A percentile compares a stretch with the other conserved stretches of the same genome.
Conservation (phyloP, 2,888 invertebrate species). For the Cantharis flavilabris region DNA sequence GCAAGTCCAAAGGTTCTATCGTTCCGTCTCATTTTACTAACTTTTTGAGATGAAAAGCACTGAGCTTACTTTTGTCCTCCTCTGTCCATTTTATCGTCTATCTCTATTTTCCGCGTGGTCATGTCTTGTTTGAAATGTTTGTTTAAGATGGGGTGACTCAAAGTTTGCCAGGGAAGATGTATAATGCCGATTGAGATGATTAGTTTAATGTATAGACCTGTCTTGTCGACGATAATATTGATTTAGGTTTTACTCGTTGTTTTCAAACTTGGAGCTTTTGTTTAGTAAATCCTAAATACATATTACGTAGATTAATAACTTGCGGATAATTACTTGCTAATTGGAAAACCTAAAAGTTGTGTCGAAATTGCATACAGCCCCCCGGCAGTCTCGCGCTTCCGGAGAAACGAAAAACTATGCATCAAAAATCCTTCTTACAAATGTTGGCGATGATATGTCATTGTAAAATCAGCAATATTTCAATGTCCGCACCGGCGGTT, state of each 20-base stretch:
- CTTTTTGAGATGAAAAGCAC: slow-evolving; percentile 16
- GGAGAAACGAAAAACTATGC: slow-evolving; percentile 41
- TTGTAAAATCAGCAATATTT: slow-evolving; percentile 55
- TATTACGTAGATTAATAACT: background rate
- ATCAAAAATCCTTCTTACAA: slow-evolving; percentile 55
- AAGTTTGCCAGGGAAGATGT: slow-evolving; percentile 44
- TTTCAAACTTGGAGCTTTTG: slow-evolving; percentile 38
- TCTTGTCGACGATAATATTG: slow-evolving; percentile 49
- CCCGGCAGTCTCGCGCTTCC: too few species aligned
- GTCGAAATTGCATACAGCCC: background rate
- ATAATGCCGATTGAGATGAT: slow-evolving; percentile 50
- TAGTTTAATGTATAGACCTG: slow-evolving; percentile 49
- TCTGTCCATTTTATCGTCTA: slow-evolving; percentile 41
- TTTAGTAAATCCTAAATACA: slow-evolving; percentile 19
- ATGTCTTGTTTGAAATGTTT: slow-evolving; percentile 47
- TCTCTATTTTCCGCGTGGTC: slow-evolving; percentile 40
- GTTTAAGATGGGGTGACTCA: slow-evolving; percentile 43
- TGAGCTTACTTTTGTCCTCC: slow-evolving; percentile 31
- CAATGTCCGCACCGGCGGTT: slow-evolving; percentile 54
- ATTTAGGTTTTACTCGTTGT: slow-evolving; percentile 51
- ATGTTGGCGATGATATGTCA: slow-evolving; percentile 56
- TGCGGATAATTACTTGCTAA: background rate
- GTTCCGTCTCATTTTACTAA: slow-evolving; percentile 19
- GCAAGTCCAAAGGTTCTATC: slow-evolving; percentile 24
- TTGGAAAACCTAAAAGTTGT: background rate